Conservation (phyloP, 2,888 invertebrate species). For the Orthosia cruda region DNA sequence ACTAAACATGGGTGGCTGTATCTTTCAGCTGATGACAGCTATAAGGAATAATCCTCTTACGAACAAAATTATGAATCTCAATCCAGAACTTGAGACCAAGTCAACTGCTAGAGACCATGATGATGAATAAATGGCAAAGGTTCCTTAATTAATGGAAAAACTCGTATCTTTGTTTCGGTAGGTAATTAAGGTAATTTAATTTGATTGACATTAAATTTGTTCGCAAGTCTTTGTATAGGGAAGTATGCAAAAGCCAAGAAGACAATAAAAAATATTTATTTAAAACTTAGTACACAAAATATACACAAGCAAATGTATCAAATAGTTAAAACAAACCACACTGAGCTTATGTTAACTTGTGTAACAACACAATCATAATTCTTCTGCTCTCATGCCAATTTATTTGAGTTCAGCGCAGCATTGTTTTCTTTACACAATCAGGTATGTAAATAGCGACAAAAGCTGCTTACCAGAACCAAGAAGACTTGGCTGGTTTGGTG, state of each 20-base stretch:
- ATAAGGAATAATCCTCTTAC: conserved; percentile 4
- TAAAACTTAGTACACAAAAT: conserved; percentile 5
- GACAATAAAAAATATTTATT: not conserved
- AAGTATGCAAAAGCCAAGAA: not conserved
- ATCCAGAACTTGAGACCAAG: not conserved
- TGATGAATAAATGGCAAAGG: no score
- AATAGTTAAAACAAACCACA: not conserved
- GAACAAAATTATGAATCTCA: not conserved
- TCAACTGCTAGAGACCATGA: no score
- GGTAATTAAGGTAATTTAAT: not conserved
- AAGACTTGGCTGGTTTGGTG: not conserved
- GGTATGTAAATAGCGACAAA: not conserved
- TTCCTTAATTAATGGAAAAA: not conserved
- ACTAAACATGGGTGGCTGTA: conserved; percentile 45
- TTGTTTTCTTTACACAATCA: not conserved
- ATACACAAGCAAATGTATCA: not conserved
- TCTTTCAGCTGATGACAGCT: conserved; percentile 30
- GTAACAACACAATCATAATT: not conserved
- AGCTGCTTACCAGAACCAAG: not conserved
- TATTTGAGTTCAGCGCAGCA: not conserved
- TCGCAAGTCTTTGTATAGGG: not conserved
- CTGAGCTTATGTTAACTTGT: not conserved
- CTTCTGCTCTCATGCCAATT: no score
- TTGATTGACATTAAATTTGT: no score
- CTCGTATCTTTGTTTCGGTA: not conserved